Conservation (phyloP, 2,797 vertebrate species). For the Lutra lutra region DNA sequence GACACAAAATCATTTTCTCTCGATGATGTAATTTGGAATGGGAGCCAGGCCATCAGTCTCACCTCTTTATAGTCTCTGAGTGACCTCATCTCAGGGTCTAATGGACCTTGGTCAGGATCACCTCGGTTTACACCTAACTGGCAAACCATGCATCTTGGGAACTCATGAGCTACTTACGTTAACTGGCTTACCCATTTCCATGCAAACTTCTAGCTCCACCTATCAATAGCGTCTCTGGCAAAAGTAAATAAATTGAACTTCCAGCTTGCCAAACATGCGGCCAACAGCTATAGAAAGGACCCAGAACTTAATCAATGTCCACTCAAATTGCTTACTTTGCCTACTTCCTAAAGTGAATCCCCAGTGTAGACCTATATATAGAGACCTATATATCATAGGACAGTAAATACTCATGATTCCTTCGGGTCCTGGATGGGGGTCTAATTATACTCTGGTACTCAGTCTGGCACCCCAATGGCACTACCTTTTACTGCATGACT, state of each 20-base stretch:
- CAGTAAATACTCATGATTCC: neutral
- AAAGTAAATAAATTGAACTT: neutral
- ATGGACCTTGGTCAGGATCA: neutral
- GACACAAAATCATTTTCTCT: neutral
- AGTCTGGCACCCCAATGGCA: neutral
- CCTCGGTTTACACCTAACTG: neutral
- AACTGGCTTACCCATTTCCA: neutral
- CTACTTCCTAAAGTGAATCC: neutral
- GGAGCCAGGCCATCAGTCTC: neutral
- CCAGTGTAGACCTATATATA: neutral
- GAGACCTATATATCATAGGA: neutral
- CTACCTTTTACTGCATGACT: neutral
- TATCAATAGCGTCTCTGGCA: neutral
- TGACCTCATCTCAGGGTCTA: neutral
- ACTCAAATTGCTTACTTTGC: neutral
- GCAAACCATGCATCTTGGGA: neutral
- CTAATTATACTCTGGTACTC: neutral
- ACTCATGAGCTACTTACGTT: neutral
- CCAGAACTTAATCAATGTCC: neutral
- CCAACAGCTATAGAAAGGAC: neutral
- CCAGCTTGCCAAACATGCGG: neutral
- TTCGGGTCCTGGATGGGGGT: neutral
- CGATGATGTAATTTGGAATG: neutral
- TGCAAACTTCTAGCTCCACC: neutral
- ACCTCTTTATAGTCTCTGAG: neutral